These are phyloP conservation scores for Bos javanicus DNA, from an alignment of 2,113 vertebrate genomes.

Conservation along the genomic window DNA sequence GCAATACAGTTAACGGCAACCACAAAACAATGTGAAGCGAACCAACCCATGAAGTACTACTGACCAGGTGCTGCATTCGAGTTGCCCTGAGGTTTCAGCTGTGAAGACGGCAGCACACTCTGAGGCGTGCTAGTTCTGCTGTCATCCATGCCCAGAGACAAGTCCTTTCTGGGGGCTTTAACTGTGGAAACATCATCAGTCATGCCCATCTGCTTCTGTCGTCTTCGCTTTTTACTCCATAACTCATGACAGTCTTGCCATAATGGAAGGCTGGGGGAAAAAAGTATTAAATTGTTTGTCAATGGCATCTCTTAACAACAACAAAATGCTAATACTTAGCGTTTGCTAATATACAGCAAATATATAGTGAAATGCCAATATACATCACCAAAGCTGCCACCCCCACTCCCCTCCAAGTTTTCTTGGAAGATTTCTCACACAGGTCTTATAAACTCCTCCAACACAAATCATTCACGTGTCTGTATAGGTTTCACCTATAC, in stretches of 20 bases:
- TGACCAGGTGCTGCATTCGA: slow-evolving; percentile 86
- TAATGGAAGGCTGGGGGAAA: slow-evolving; percentile 89
- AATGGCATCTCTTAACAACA: neutral
- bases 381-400: neutral
- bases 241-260: slow-evolving; percentile 99
- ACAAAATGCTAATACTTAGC: neutral
- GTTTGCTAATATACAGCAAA: neutral
- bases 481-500: neutral
- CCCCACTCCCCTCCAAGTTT: neutral
- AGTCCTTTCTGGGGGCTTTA: slow-evolving; percentile 94
- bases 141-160: slow-evolving; percentile 92
- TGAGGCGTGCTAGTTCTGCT: slow-evolving; percentile 97
- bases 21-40: slow-evolving; percentile 15
- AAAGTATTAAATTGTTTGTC: neutral
- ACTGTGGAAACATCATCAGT: slow-evolving; percentile 89
- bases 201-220: slow-evolving; percentile 96
- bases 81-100: slow-evolving; percentile 87
- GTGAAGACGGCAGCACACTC: slow-evolving; percentile 87
- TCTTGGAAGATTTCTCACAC: neutral
- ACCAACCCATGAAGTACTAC: slow-evolving; percentile 72
- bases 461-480: neutral
- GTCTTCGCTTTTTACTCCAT: slow-evolving; percentile 98
- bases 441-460: slow-evolving; percentile 6
- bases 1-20: neutral
- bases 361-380: neutral